Conservation (phyloP, 2,888 invertebrate genomes). For the Sericinus montela region DNA sequence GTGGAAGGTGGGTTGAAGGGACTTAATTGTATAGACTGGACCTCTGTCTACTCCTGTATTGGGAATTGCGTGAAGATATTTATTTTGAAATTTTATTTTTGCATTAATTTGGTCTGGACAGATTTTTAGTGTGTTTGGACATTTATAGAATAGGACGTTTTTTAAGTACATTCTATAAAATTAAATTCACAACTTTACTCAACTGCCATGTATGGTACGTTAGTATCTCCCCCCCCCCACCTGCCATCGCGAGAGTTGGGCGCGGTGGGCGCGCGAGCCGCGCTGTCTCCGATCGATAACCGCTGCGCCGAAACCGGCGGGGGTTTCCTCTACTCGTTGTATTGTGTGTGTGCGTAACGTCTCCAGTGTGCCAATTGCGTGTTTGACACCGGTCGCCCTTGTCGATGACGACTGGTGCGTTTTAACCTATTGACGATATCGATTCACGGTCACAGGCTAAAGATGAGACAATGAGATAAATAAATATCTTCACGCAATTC, state of each 20-base stretch:
- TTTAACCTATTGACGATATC: neutral
- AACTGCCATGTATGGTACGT: neutral
- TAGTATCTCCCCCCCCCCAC: neutral
- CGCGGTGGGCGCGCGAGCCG: neutral
- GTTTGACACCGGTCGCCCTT: neutral
- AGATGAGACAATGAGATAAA: too few relatives aligned
- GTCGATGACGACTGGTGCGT: neutral
- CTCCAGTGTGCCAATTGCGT: neutral
- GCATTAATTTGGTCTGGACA: too few relatives aligned
- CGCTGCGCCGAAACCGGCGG: slow-evolving; percentile 3
- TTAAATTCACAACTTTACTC: neutral
- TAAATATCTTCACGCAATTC: too few relatives aligned
- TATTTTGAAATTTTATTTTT: too few relatives aligned
- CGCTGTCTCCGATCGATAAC: slow-evolving; percentile 11
- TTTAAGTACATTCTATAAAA: too few relatives aligned
- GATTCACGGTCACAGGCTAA: neutral
- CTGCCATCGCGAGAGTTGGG: neutral
- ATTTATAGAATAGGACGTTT: too few relatives aligned
- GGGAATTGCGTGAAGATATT: too few relatives aligned
- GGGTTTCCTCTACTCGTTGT: neutral
- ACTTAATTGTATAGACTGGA: too few relatives aligned
- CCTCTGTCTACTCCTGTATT: too few relatives aligned
- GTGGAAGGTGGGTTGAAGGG: too few relatives aligned
- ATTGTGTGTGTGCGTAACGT: too few relatives aligned
- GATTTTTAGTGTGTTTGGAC: too few relatives aligned